Conservation (phyloP, 2,888 invertebrate species). For the Acronicta alni region DNA sequence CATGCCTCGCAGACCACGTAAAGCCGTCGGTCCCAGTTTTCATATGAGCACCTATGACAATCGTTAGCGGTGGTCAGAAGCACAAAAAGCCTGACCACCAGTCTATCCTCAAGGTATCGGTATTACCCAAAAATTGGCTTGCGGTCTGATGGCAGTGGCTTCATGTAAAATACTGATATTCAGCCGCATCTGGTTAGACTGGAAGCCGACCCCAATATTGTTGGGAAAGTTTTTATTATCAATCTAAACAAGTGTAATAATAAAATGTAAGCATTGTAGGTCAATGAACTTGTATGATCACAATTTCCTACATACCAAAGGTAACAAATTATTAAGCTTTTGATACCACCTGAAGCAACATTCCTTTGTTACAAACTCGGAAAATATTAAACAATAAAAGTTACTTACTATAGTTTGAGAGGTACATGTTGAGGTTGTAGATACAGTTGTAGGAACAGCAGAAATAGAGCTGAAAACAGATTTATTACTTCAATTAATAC, state of each 20-base stretch:
- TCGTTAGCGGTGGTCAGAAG: too few species aligned
- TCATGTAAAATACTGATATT: too few species aligned
- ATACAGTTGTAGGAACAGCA: slow-evolving; percentile 81
- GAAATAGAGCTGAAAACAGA: slow-evolving; percentile 79
- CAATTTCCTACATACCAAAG: slow-evolving; percentile 1
- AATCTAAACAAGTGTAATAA: slow-evolving; percentile 9
- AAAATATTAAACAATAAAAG: slow-evolving; percentile 25
- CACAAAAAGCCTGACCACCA: too few species aligned
- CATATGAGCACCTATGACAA: too few species aligned
- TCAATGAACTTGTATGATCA: slow-evolving; percentile 36
- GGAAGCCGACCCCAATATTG: too few species aligned
- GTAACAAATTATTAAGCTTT: slow-evolving; percentile 12
- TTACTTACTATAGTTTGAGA: slow-evolving; percentile 84
- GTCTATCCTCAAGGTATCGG: too few species aligned
- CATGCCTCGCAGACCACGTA: too few species aligned
- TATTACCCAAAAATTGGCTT: too few species aligned
- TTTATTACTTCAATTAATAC: slow-evolving; percentile 37
- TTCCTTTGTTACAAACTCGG: slow-evolving; percentile 29
- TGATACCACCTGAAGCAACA: slow-evolving; percentile 19
- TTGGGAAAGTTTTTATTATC: too few species aligned
- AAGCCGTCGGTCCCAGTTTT: too few species aligned
- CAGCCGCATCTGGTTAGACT: too few species aligned
- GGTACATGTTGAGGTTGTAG: slow-evolving; percentile 85
- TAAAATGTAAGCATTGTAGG: not conserved
- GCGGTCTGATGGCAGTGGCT: too few species aligned